A percentile compares a stretch with the other conserved stretches of the same genome.
These are phyloP conservation scores for Heterodera schachtii DNA, from an alignment of 1,140 invertebrate genomes.

Conservation along the genomic window DNA sequence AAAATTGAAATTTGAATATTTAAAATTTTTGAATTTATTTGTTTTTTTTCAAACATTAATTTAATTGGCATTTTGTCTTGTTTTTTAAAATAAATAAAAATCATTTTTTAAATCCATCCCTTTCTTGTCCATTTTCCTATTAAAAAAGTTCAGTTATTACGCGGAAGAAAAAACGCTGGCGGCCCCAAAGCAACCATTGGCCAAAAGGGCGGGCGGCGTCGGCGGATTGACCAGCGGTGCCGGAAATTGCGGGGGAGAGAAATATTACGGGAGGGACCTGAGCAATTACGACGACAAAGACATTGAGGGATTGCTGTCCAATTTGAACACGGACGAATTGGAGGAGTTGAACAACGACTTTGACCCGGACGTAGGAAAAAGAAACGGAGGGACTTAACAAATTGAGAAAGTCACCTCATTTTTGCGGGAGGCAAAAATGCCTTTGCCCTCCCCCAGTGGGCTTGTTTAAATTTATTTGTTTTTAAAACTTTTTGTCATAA, in stretches of 20 bases:
- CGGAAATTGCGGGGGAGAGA: constrained; percentile 38
- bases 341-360: constrained; percentile 96
- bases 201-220: constrained; percentile 20
- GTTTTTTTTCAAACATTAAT: no score
- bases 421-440: no score
- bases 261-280: constrained; percentile 85
- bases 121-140: constrained; percentile 6
- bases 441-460: no score
- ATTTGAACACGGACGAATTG: constrained; percentile 91
- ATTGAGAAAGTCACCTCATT: no score
- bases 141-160: constrained; percentile 52
- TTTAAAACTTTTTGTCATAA: no score
- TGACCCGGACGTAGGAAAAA: constrained; percentile 89
- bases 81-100: no score
- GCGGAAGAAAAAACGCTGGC: constrained; percentile 49
- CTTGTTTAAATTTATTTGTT: no score
- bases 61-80: background rate
- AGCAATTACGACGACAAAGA: constrained; percentile 92
- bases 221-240: constrained; percentile 26
- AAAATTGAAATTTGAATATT: no score
- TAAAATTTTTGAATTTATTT: no score
- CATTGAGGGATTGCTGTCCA: constrained; percentile 89
- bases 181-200: constrained; percentile 29
- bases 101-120: background rate
- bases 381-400: no score